These are phyloP conservation scores for Pseudeuparius sepicola DNA, from an alignment of 2,888 invertebrate genomes.

Conservation along the genomic window DNA sequence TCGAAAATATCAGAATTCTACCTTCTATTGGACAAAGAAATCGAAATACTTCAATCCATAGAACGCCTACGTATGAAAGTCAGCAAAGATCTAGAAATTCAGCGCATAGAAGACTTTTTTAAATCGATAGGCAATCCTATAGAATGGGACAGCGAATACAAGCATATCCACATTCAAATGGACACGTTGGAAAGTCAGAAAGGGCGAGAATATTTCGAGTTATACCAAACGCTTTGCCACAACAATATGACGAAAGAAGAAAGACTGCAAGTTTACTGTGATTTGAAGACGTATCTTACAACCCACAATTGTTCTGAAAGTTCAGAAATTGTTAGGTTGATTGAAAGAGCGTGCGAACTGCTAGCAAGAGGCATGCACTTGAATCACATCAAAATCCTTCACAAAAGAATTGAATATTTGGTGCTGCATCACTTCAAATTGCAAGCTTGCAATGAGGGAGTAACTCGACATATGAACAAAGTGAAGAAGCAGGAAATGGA, in stretches of 20 bases:
- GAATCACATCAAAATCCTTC: slow-evolving; percentile 18
- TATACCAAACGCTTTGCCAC: slow-evolving; percentile 58
- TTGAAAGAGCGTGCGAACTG: slow-evolving; percentile 64
- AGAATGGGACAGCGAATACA: slow-evolving; percentile 43
- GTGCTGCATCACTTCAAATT: slow-evolving; percentile 48
- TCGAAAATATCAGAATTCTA: slow-evolving; percentile 61
- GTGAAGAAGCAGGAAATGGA: slow-evolving; percentile 32
- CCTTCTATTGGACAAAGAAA: slow-evolving; percentile 62
- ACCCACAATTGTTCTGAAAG: slow-evolving; percentile 48
- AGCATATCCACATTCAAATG: slow-evolving; percentile 58
- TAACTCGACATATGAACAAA: slow-evolving; percentile 42
- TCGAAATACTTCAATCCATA: slow-evolving; percentile 56
- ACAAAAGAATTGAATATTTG: slow-evolving; percentile 50
- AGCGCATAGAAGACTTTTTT: slow-evolving; percentile 52
- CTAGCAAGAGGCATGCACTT: slow-evolving; percentile 52
- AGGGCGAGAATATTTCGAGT: slow-evolving; percentile 61
- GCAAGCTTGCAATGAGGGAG: slow-evolving; percentile 48
- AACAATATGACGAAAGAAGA: slow-evolving; percentile 51
- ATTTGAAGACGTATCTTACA: slow-evolving; percentile 58
- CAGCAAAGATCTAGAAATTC: slow-evolving; percentile 48
- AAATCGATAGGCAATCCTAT: slow-evolving; percentile 54
- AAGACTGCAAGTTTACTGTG: slow-evolving; percentile 58
- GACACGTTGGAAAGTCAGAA: slow-evolving; percentile 72
- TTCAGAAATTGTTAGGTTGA: slow-evolving; percentile 49
- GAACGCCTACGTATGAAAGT: slow-evolving; percentile 56